These are phyloP conservation scores for Ondatra zibethicus DNA, from an alignment of 2,113 vertebrate genomes.

Conservation along the genomic window DNA sequence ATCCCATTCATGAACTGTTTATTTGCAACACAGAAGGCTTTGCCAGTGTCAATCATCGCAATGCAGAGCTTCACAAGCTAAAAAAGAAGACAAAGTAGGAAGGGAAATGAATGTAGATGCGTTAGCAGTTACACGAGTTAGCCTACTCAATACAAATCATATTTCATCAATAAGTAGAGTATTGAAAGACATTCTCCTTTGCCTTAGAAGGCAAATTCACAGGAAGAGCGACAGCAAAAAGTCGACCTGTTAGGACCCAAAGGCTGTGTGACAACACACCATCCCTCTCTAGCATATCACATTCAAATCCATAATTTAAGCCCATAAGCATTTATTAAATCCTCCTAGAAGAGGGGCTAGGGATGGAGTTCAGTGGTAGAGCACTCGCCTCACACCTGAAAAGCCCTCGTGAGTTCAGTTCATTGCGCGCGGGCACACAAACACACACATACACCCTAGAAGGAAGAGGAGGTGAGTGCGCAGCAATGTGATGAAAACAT, in stretches of 20 bases:
- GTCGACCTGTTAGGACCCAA: not conserved
- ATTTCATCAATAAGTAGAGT: not conserved
- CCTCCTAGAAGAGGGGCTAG: not conserved
- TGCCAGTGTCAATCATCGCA: slow-evolving; percentile 98
- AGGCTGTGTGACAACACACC: not conserved
- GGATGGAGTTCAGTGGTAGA: not conserved
- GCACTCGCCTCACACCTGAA: not conserved
- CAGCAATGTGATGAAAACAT: not conserved
- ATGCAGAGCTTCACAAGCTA: slow-evolving; percentile 99
- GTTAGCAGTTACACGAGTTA: not conserved
- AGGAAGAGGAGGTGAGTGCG: slow-evolving; percentile 20
- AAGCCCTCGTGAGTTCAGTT: not conserved
- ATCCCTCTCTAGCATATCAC: slow-evolving; percentile 25
- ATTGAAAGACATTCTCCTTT: not conserved
- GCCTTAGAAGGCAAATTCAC: slow-evolving; percentile 35
- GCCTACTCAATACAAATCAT: not conserved
- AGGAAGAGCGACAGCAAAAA: not conserved
- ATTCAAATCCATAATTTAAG: slow-evolving; percentile 12
- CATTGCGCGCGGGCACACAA: accelerated
- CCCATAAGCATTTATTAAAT: not conserved
- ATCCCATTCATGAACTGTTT: slow-evolving; percentile 98
- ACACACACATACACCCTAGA: not conserved
- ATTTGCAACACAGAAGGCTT: slow-evolving; percentile 97
- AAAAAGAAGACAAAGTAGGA: slow-evolving; percentile 12
- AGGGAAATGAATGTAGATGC: slow-evolving; percentile 14